These are phyloP conservation scores for Podabrus alpinus DNA, from an alignment of 2,888 invertebrate genomes.

Conservation along the genomic window DNA sequence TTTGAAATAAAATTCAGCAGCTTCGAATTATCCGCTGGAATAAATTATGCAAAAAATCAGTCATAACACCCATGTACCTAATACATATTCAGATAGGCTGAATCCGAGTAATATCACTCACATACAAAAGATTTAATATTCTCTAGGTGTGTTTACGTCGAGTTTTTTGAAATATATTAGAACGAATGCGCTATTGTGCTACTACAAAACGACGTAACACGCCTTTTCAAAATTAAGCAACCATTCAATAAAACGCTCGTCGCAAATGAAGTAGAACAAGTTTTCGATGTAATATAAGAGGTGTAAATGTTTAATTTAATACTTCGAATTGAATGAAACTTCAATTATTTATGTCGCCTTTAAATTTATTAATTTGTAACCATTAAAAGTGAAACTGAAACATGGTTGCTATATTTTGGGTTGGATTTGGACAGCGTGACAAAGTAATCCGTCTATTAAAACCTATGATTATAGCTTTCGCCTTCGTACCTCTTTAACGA, in stretches of 20 bases:
- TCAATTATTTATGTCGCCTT: background rate
- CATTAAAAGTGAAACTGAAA: background rate
- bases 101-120: background rate
- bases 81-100: background rate
- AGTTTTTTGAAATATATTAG: slow-evolving; percentile 1
- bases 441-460: background rate
- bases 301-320: background rate
- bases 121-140: background rate
- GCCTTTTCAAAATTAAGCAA: slow-evolving; percentile 14
- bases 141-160: slow-evolving; percentile 1
- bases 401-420: background rate
- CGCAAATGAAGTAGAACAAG: slow-evolving; percentile 6
- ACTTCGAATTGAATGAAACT: background rate
- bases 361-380: background rate
- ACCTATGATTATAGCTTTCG: background rate
- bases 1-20: background rate
- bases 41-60: background rate
- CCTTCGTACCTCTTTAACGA: background rate
- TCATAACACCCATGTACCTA: background rate
- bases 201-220: slow-evolving; percentile 7
- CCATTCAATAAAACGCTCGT: slow-evolving; percentile 9
- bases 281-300: background rate
- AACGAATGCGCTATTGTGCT: background rate
- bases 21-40: background rate
- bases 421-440: background rate